Conservation (phyloP, 2,888 invertebrate genomes). For the Epiperipatus broadwayi region DNA sequence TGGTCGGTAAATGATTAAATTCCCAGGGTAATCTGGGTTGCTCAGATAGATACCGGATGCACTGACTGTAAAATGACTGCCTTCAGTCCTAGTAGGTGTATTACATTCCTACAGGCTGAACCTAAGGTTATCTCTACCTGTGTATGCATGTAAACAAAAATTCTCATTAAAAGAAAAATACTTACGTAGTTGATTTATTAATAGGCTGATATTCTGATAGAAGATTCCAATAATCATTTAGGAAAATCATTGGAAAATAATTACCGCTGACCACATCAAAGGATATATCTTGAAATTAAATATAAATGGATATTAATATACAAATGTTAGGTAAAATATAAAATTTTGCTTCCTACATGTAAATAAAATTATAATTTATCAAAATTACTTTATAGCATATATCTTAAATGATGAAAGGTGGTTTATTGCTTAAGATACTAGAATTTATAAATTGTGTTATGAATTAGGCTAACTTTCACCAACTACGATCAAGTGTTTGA, state of each 20-base stretch:
- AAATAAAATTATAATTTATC: slow-evolving; percentile 8
- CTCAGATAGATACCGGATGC: too few relatives aligned
- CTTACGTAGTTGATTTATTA: slow-evolving; percentile 55
- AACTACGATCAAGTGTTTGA: too few relatives aligned
- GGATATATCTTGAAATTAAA: slow-evolving; percentile 42
- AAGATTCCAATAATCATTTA: slow-evolving; percentile 98
- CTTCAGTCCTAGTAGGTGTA: too few relatives aligned
- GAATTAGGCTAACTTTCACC: too few relatives aligned
- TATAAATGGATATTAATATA: slow-evolving; percentile 4
- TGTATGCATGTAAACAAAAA: slow-evolving; percentile 7
- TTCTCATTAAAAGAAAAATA: slow-evolving; percentile 10
- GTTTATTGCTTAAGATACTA: too few relatives aligned
- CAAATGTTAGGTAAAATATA: neutral
- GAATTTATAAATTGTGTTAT: too few relatives aligned
- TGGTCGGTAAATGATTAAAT: too few relatives aligned
- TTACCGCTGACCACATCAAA: slow-evolving; percentile 64
- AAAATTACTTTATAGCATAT: neutral
- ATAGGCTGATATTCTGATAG: slow-evolving; percentile 78
- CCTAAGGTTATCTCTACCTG: too few relatives aligned
- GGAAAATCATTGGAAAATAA: slow-evolving; percentile 80
- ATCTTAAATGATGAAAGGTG: too few relatives aligned
- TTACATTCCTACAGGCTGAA: too few relatives aligned
- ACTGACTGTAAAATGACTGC: too few relatives aligned
- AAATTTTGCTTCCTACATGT: neutral
- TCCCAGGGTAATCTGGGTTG: too few relatives aligned